phyloP scores from a whole-genome alignment of 1,140 invertebrate species.

The Caerostris darwini region DNA sequence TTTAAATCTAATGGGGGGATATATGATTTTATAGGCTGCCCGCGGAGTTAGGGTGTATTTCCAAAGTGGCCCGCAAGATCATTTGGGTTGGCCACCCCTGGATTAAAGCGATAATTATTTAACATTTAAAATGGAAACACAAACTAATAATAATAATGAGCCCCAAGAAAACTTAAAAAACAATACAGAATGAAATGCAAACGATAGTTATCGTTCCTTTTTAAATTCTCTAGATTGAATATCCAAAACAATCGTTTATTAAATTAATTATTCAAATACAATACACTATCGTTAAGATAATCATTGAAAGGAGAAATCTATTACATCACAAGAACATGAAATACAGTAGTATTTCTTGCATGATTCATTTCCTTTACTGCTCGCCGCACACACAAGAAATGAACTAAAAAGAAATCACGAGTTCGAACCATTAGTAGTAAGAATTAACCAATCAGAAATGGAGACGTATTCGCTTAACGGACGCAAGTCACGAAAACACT shows the following conservation, averaged over 20 bases:
- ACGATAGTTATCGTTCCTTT: neutral
- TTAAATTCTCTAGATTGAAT: neutral
- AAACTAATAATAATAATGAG: too few species aligned
- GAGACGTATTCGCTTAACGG: slow-evolving; percentile 6
- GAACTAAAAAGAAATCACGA: neutral
- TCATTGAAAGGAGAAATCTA: neutral
- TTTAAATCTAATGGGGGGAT: too few species aligned
- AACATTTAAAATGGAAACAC: too few species aligned
- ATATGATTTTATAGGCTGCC: too few species aligned
- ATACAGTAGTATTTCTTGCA: neutral
- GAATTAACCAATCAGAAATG: slow-evolving; percentile 10
- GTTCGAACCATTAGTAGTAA: neutral
- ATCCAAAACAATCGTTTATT: neutral
- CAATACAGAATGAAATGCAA: neutral
- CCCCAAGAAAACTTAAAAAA: too few species aligned
- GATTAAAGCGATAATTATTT: too few species aligned
- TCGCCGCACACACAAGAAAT: neutral
- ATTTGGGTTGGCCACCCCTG: too few species aligned
- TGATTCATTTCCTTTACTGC: neutral
- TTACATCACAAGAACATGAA: neutral
- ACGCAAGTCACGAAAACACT: neutral
- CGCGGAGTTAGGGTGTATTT: too few species aligned
- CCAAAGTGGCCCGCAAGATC: too few species aligned
- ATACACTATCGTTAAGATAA: neutral
- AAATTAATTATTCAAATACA: neutral